Percentiles rank a stretch among this genome's conserved stretches.
These are phyloP conservation scores for Abramis brama DNA, from an alignment of 2,113 vertebrate species.

Conservation along the genomic window DNA sequence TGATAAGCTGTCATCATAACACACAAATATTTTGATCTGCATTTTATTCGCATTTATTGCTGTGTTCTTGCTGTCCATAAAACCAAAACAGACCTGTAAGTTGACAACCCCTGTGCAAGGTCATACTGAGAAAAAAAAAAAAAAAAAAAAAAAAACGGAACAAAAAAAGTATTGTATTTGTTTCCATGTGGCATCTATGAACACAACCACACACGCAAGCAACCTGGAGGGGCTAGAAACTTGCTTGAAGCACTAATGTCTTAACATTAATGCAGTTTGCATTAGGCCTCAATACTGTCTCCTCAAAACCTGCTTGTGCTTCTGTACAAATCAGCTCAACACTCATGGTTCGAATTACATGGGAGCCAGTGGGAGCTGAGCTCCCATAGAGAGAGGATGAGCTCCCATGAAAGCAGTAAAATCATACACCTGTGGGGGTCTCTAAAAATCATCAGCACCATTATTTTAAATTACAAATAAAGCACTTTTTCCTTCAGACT, in stretches of 20 bases:
- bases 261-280: neutral
- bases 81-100: neutral
- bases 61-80: neutral
- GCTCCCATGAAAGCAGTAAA: no score
- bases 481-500: no score
- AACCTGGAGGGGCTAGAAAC: neutral
- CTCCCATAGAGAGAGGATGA: no score
- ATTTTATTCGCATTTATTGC: neutral
- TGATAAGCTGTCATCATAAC: neutral
- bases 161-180: neutral
- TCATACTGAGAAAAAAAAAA: no score
- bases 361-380: no score
- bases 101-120: no score
- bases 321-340: neutral
- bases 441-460: no score
- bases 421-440: no score
- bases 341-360: no score
- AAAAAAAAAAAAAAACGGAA: no score
- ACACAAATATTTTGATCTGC: no score
- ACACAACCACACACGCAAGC: neutral
- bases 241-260: neutral
- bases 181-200: neutral
- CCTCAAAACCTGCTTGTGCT: neutral
- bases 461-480: no score
- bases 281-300: neutral